Base-by-base conservation (phyloP, 2,888 invertebrate species). In the Copidosoma aretas region DNA sequence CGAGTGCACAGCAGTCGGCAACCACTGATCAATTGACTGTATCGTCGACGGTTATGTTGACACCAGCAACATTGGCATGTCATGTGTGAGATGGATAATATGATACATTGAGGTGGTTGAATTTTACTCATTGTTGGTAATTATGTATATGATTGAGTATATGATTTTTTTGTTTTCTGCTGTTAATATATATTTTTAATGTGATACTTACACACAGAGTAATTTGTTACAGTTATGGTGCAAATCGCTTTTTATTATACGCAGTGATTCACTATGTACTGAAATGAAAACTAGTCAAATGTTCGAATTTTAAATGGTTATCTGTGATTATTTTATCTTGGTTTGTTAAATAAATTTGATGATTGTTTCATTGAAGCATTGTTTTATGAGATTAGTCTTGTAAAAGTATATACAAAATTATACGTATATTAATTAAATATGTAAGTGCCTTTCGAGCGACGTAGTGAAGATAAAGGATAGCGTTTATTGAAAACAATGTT, bases 381-480 rank as follows among this genome's bases (percentile, higher is more conserved):
- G 43, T 46, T 46, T 46, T 17, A 46, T 12, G 12, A 46, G 43
- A 3, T 8, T 15, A 46, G 21, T 41, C n/a, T 1, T 57, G 12
- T 41, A 32, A 19, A 19, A 21, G 19, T n/a, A 41, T 41, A 19
- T 64, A 59, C n/a, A 43, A 49, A 64, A 59, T 22, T 10, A 58
- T 10, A 57, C 52, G 32, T 32, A 32, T 64, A 19, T 24, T 53
- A 46, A 21, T 1, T 32, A 21, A 58, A 46, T 17, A 43, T 56
- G 53, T 60, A 60, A 65, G 65, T 65, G 65, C 60, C 60, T 65
- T 60, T 60, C 14, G 25, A 24, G 65, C 52, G 54, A 64, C 53
- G 32, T 56, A 49, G 17, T 39, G 5, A 15, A 15, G 43, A 46
- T 14, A 12, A 46, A 8, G 1, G 12, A 8, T 46, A 15, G 3